These are phyloP conservation scores for Hypsopygia costalis DNA, from an alignment of 2,888 invertebrate genomes.

Conservation along the genomic window DNA sequence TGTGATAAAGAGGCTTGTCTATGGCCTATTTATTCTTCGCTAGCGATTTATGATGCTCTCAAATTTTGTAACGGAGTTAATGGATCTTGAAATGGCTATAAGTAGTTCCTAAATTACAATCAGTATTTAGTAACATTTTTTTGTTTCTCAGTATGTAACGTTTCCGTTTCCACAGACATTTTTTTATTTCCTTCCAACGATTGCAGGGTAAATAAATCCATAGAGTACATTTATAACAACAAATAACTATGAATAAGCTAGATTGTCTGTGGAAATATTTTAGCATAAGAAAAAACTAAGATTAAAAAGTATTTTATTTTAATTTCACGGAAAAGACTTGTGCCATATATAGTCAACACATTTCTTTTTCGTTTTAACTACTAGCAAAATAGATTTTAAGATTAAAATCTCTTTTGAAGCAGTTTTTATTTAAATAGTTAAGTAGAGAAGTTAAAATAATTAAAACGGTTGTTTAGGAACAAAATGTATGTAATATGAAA, in stretches of 20 bases:
- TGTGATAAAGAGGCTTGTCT: conserved; percentile 77
- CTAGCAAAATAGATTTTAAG: conserved; percentile 17
- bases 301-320: conserved; percentile 10
- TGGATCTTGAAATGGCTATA: conserved; percentile 49
- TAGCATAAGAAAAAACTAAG: no score
- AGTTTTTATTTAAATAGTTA: conserved; percentile 14
- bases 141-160: conserved; percentile 18
- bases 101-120: conserved; percentile 76
- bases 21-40: conserved; percentile 49
- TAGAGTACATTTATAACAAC: conserved; percentile 43
- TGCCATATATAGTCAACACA: conserved; percentile 11
- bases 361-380: conserved; percentile 13
- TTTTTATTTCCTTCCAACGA: conserved; percentile 29
- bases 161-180: conserved; percentile 35
- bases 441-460: conserved; percentile 15
- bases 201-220: conserved; percentile 51
- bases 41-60: conserved; percentile 25
- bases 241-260: conserved; percentile 30
- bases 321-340: conserved; percentile 5
- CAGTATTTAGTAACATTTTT: conserved; percentile 62
- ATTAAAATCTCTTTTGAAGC: conserved; percentile 18
- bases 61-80: conserved; percentile 13
- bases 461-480: conserved; percentile 16
- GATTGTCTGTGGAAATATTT: conserved; percentile 43
- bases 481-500: conserved; percentile 11